Evolutionary conservation across 2,888 invertebrate genomes (phyloP).

Genomic region (Drosophila borborema): DNA sequence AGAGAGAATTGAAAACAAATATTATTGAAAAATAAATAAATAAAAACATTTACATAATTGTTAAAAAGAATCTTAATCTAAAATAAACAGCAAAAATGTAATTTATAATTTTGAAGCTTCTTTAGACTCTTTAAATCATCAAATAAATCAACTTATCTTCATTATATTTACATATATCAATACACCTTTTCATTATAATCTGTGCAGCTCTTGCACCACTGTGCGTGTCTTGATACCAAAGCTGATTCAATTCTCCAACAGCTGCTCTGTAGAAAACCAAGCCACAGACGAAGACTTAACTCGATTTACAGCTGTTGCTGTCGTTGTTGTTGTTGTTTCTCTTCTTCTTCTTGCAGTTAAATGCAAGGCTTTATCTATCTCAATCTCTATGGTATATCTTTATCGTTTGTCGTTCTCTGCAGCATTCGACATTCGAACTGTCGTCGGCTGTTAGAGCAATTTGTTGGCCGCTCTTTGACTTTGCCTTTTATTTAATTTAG

Average conservation of each 20-base stretch:
- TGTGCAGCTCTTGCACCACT: neutral
- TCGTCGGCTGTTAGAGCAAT: constrained; percentile 62
- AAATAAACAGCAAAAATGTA: too few relatives aligned
- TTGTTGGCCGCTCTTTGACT: constrained; percentile 55
- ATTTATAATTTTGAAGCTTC: neutral
- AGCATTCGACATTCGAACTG: constrained; percentile 43
- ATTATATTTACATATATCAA: neutral
- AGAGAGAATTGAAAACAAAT: neutral
- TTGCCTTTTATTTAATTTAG: constrained; percentile 70
- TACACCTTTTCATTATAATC: neutral
- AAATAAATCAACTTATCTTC: neutral
- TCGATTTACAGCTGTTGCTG: constrained; percentile 29
- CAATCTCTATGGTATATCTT: constrained; percentile 39
- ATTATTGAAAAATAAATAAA: too few relatives aligned
- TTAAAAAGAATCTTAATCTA: too few relatives aligned
- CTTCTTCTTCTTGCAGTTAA: constrained; percentile 22
- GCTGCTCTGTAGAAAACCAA: constrained; percentile 26
- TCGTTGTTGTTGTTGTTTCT: neutral
- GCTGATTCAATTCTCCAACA: constrained; percentile 25
- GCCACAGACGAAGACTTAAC: constrained; percentile 20
- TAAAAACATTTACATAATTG: too few relatives aligned
- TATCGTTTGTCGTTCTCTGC: constrained; percentile 33
- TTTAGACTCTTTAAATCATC: neutral
- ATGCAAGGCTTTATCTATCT: constrained; percentile 43
- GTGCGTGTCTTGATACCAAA: constrained; percentile 13